Conservation (phyloP, 2,888 invertebrate species). For the Deilephila elpenor region DNA sequence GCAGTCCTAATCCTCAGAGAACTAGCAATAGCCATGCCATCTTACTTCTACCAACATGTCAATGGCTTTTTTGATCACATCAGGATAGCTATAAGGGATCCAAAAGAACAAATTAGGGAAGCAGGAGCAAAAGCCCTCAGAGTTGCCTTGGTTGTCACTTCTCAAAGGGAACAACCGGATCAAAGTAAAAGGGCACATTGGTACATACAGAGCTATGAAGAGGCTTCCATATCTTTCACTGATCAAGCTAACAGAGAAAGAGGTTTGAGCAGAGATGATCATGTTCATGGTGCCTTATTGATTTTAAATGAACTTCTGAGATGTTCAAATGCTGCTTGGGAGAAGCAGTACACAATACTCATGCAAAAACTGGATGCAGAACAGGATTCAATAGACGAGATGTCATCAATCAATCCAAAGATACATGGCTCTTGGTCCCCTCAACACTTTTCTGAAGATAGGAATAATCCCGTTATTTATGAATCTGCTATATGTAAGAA, state of each 20-base stretch:
- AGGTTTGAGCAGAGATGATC: constrained; percentile 93
- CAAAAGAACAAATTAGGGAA: constrained; percentile 95
- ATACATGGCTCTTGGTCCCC: constrained; percentile 64
- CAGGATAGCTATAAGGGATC: constrained; percentile 94
- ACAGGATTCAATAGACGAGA: constrained; percentile 79
- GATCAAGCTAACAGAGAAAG: constrained; percentile 83
- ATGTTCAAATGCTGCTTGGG: constrained; percentile 95
- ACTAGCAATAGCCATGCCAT: constrained; percentile 97
- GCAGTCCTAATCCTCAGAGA: constrained; percentile 96
- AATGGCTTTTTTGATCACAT: constrained; percentile 96
- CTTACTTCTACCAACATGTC: constrained; percentile 97
- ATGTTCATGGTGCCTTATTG: constrained; percentile 95
- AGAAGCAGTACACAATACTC: constrained; percentile 89
- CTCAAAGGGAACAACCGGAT: constrained; percentile 96
- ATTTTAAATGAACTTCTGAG: constrained; percentile 97
- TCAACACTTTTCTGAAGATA: constrained; percentile 66
- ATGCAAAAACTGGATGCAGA: constrained; percentile 85
- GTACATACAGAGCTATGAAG: constrained; percentile 97
- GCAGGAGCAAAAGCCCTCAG: constrained; percentile 96
- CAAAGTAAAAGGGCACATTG: constrained; percentile 94
- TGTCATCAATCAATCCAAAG: constrained; percentile 81
- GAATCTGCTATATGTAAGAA: constrained; percentile 95
- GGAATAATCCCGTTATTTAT: constrained; percentile 72
- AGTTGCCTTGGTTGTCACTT: constrained; percentile 96
- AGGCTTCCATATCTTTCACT: constrained; percentile 91